Conservation (phyloP, 2,888 invertebrate species). For the Antheraea yamamai region DNA sequence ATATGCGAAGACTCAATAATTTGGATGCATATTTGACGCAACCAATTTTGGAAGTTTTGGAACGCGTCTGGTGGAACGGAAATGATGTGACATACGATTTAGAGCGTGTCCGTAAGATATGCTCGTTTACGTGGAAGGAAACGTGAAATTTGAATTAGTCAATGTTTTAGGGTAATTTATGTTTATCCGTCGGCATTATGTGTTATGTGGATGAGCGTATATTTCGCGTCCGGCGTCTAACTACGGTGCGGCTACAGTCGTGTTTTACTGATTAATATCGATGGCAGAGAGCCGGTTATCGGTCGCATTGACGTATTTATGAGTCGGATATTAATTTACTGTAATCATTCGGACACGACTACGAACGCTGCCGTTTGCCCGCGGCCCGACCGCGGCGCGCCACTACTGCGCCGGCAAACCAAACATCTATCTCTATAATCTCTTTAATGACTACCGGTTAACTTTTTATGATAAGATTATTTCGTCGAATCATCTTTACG, state of each 20-base stretch:
- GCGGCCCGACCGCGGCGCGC: constrained; percentile 33
- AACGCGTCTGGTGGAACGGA: neutral
- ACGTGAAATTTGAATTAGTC: constrained; percentile 5
- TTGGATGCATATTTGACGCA: neutral
- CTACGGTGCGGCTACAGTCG: constrained; percentile 23
- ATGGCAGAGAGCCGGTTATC: constrained; percentile 32
- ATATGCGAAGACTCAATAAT: neutral
- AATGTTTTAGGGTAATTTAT: constrained; percentile 8
- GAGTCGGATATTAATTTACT: constrained; percentile 47
- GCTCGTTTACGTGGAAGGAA: neutral
- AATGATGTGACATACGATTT: neutral
- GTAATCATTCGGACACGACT: constrained; percentile 57
- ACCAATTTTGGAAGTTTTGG: neutral
- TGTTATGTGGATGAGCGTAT: constrained; percentile 16
- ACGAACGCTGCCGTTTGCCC: constrained; percentile 43
- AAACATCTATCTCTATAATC: constrained; percentile 53
- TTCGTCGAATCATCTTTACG: constrained; percentile 21
- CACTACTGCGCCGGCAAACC: constrained; percentile 35
- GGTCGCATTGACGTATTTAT: constrained; percentile 46
- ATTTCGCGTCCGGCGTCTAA: constrained; percentile 30
- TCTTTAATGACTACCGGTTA: constrained; percentile 66
- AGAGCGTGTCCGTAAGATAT: neutral
- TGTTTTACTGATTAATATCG: constrained; percentile 39
- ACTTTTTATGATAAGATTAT: constrained; percentile 36
- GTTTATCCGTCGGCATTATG: constrained; percentile 6